phyloP scores from a whole-genome alignment of 2,797 vertebrate genomes.

The Paguma larvata region DNA sequence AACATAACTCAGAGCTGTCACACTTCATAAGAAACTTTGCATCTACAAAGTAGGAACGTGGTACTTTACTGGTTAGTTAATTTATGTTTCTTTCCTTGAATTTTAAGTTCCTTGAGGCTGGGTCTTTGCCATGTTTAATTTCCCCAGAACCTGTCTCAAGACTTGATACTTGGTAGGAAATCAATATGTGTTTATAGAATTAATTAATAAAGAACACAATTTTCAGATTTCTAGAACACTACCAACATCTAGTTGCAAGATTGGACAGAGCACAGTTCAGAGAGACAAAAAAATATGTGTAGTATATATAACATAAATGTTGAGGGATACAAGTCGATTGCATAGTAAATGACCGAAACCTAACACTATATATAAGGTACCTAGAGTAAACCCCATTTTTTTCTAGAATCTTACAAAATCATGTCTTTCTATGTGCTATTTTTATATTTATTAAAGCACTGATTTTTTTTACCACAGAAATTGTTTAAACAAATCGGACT shows the following conservation, averaged over 20 bases:
- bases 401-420: neutral
- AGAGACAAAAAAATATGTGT: neutral
- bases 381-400: neutral
- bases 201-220: neutral
- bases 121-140: conserved; percentile 3
- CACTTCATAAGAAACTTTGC: neutral
- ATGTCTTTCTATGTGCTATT: neutral
- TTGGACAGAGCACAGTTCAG: neutral
- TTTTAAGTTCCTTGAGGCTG: neutral
- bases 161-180: neutral
- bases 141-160: neutral
- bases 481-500: neutral
- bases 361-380: neutral
- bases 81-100: neutral
- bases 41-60: neutral
- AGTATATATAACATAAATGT: neutral
- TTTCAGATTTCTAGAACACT: neutral
- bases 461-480: neutral
- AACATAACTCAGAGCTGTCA: neutral
- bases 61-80: neutral
- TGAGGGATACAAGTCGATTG: neutral
- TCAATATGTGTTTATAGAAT: conserved; percentile 32
- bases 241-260: neutral
- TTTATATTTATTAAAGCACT: conserved; percentile 1
- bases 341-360: neutral